A percentile compares a stretch with the other conserved stretches of the same genome.
Evolutionary conservation across 2,888 invertebrate species (phyloP).

Genomic region (Gymnoscelis rufifasciata): DNA sequence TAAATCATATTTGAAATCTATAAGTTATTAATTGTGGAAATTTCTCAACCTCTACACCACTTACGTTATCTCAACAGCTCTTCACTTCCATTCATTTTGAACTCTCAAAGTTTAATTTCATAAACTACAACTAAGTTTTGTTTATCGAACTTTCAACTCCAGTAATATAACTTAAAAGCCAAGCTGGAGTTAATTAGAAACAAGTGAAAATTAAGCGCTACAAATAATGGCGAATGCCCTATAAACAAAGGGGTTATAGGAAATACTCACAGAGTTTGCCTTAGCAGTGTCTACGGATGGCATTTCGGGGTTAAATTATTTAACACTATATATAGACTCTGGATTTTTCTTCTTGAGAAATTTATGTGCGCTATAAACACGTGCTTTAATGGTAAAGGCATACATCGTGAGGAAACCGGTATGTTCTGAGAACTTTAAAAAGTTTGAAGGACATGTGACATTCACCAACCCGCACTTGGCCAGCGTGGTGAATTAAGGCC

Average conservation of each 20-base stretch:
- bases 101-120: slow-evolving; percentile 26
- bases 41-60: not conserved
- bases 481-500: too few relatives aligned
- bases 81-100: slow-evolving; percentile 1
- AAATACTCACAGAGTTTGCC: slow-evolving; percentile 23
- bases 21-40: too few relatives aligned
- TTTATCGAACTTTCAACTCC: slow-evolving; percentile 33
- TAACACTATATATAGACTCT: too few relatives aligned
- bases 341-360: too few relatives aligned
- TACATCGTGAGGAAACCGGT: too few relatives aligned
- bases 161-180: slow-evolving; percentile 31
- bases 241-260: slow-evolving; percentile 30
- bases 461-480: too few relatives aligned
- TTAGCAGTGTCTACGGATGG: slow-evolving; percentile 8
- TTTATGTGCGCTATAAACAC: too few relatives aligned
- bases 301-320: not conserved
- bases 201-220: slow-evolving; percentile 34
- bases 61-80: not conserved
- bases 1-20: too few relatives aligned
- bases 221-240: slow-evolving; percentile 32
- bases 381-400: too few relatives aligned
- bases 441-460: too few relatives aligned
- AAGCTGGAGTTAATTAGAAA: slow-evolving; percentile 31
- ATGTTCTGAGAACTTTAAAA: too few relatives aligned
- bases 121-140: slow-evolving; percentile 31